Percentiles rank a stretch among this genome's conserved stretches.
These are phyloP conservation scores for Muscicapa adusta DNA, from an alignment of 2,113 vertebrate species.

Conservation along the genomic window DNA sequence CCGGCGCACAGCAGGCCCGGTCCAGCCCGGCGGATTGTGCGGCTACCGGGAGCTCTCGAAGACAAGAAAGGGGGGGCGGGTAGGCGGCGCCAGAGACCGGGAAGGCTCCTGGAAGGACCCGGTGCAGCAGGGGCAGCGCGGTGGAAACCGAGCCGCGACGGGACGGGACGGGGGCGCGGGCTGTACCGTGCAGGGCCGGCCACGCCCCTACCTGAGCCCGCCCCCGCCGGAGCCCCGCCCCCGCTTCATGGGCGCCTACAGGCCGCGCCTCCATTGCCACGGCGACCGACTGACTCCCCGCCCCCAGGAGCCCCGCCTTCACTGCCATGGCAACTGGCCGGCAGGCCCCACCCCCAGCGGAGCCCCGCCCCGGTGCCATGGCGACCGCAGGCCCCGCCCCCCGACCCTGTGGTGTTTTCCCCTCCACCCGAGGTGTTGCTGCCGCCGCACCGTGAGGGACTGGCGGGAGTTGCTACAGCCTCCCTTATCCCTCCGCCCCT, in stretches of 20 bases:
- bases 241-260: neutral
- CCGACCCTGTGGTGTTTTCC: neutral
- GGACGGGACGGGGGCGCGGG: fast-evolving
- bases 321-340: neutral
- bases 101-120: no score
- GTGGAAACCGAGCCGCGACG: fast-evolving
- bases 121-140: neutral
- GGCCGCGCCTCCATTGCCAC: neutral
- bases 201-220: fast-evolving
- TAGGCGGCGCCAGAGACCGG: no score
- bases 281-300: neutral
- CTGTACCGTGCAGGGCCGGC: fast-evolving
- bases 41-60: neutral
- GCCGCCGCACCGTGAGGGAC: neutral
- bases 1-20: no score
- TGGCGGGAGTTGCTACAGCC: neutral
- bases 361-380: neutral
- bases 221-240: neutral
- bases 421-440: neutral
- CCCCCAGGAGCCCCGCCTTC: neutral
- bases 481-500: neutral
- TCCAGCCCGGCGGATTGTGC: neutral
- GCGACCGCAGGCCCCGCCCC: neutral
- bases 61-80: neutral
- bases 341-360: neutral